Conservation (phyloP, 2,797 vertebrate genomes). For the Danio albolineatus region DNA sequence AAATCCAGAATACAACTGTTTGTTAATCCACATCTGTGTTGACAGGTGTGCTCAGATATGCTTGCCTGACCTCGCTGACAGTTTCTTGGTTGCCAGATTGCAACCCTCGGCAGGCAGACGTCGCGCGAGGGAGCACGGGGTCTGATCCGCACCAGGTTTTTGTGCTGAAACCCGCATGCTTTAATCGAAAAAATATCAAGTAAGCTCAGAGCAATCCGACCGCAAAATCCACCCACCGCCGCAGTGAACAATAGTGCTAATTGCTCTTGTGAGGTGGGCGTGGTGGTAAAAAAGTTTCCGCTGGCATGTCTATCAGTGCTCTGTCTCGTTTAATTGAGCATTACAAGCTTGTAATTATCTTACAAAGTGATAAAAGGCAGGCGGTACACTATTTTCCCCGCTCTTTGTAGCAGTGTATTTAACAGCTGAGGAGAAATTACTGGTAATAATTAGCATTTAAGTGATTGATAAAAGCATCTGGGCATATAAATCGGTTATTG, state of each 20-base stretch:
- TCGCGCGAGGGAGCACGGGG: neutral
- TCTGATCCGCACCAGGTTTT: constrained; percentile 19
- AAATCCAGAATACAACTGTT: constrained; percentile 68
- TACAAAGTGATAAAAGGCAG: constrained; percentile 33
- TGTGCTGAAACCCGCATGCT: neutral
- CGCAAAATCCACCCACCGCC: constrained; percentile 3
- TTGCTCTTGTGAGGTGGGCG: constrained; percentile 5
- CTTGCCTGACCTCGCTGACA: constrained; percentile 3
- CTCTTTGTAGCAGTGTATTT: constrained; percentile 5
- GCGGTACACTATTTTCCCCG: neutral
- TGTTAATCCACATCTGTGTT: constrained; percentile 67
- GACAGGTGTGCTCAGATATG: constrained; percentile 69
- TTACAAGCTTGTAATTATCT: constrained; percentile 34
- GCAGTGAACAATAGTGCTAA: constrained; percentile 10
- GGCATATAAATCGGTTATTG: constrained; percentile 24
- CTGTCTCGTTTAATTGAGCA: constrained; percentile 40
- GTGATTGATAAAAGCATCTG: constrained; percentile 45
- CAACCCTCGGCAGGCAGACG: constrained; percentile 14
- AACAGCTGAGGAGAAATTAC: constrained; percentile 29
- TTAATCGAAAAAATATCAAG: constrained; percentile 18
- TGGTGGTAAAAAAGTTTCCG: constrained; percentile 24
- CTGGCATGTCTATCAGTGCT: constrained; percentile 11
- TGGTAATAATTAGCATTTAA: constrained; percentile 39
- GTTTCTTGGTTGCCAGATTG: constrained; percentile 7
- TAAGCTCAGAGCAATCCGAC: constrained; percentile 4